Base-by-base conservation (phyloP, 2,113 vertebrate species). In the Etheostoma cragini region DNA sequence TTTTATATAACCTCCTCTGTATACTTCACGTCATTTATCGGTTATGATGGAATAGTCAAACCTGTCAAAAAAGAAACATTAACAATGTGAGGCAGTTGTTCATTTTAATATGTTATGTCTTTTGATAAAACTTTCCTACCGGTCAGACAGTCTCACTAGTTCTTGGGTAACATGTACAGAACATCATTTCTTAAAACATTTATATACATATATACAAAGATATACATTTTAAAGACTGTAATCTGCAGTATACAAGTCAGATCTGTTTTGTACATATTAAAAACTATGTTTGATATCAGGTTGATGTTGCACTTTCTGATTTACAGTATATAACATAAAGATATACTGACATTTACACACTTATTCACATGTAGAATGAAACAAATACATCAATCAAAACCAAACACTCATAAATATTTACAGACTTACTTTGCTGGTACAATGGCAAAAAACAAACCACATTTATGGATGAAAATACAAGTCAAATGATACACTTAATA, bases 331-430 rank as follows among this genome's bases (percentile, higher is more conserved):
- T 56, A 38, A 11, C 6, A 21, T 64, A 66, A 72, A 82, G 49
- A 80, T 13, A 72, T 16, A 30, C 22, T 19, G 30, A 87, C 72
- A 78, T 4, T 63, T 72, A 26, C 16, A 52, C 42, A 71, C 8
- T 66, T 0, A 42, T 71, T 78, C 15, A 72, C 10, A 72, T 16
- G 57, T 17, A 81, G 21, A 90, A 70, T 68, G 4, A 72, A 77
- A 78, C 38, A 71, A 77, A 75, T 10, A 46, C 52, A 77, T 78
- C 13, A 76, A 53, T 65, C 24, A 64, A 30, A 74, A 76, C 8
- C 8, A 78, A 7, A 56, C 47, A 87, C 61, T 74, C 10, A 80
- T 45, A 84, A 76, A 80, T 92, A 93, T 91, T 83, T 86, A 90
- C 81, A 91, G 10, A 87, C 80, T 80, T 83, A 88, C 76, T 83